Evolutionary conservation across 2,113 vertebrate genomes (phyloP).

Genomic region (Suricata suricatta): DNA sequence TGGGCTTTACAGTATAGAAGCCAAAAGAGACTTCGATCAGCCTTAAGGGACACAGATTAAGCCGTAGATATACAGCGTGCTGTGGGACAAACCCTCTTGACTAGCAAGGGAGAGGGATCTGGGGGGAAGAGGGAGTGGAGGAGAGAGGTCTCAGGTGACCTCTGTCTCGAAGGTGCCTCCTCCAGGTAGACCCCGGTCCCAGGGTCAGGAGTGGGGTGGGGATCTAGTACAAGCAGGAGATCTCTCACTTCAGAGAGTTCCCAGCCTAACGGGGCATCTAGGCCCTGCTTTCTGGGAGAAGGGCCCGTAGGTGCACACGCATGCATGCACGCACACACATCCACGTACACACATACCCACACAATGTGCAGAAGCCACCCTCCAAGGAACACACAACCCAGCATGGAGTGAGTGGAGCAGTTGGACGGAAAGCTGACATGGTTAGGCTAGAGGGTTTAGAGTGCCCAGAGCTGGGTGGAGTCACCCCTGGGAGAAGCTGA

Average conservation of each 20-base stretch:
- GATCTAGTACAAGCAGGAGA: background rate
- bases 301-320: background rate
- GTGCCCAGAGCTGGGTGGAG: background rate
- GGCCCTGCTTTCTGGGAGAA: background rate
- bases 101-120: too few relatives aligned
- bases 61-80: background rate
- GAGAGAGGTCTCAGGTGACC: background rate
- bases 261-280: background rate
- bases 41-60: background rate
- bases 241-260: background rate
- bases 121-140: background rate
- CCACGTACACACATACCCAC: too few relatives aligned
- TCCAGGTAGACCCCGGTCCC: background rate
- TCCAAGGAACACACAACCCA: background rate
- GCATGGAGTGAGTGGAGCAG: background rate
- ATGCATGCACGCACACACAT: background rate
- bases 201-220: background rate
- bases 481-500: background rate
- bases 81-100: too few relatives aligned
- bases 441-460: background rate
- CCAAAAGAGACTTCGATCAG: background rate
- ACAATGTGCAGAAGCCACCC: background rate
- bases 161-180: background rate
- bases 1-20: background rate
- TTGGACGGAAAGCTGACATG: accelerated